Evolutionary conservation across 2,888 invertebrate species (phyloP), one percentile per base, ranked within the genome.

Genomic region (Rambutsinella grinnellia): DNA sequence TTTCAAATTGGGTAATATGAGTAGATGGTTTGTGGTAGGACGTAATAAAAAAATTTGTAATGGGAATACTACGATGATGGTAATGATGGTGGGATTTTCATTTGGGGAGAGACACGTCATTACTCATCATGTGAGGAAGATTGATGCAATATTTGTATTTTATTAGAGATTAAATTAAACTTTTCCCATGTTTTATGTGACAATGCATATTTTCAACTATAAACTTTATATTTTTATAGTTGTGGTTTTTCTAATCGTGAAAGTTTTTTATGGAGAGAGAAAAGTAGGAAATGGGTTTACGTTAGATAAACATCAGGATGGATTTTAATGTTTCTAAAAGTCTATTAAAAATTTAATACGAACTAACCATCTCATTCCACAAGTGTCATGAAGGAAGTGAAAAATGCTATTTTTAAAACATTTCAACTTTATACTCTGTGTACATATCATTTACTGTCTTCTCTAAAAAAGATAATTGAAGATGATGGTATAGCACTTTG

Each of bases 101-200:
- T n/a, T n/a, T n/a, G n/a, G n/a, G n/a, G n/a, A n/a, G n/a, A n/a
- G n/a, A 44, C 44, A 44, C 13, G 13, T 13, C 13, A 44, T 44
- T 10, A 10, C 13, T 44, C 44, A 44, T 8, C 13, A 10, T 60
- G 44, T n/a, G 44, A 60, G 44, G 15, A 60, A 60, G 44, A 60
- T 60, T 60, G 58, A 60, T 60, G 44, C 44, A 44, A 60, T 60
- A 60, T 60, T 21, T 36, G 17, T 28, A 57, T 13, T 10, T 13
- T 44, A 44, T 44, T 27, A 57, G n/a, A 44, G 44, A 60, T 19
- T 60, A 8, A 21, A 26, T 15, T 21, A 24, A 21, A 19, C 5
- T 60, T 44, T 44, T 19, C 21, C 44, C 8, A 27, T 58, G 6
- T 58, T 21, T 36, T 58, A 1, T 58, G 36, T 36, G 36, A 58